Evolutionary conservation across 37 sponge, comb jelly and placozoan species (phyloP), one percentile per base, ranked within the genome.

Genomic region (Mnemiopsis leidyi): DNA sequence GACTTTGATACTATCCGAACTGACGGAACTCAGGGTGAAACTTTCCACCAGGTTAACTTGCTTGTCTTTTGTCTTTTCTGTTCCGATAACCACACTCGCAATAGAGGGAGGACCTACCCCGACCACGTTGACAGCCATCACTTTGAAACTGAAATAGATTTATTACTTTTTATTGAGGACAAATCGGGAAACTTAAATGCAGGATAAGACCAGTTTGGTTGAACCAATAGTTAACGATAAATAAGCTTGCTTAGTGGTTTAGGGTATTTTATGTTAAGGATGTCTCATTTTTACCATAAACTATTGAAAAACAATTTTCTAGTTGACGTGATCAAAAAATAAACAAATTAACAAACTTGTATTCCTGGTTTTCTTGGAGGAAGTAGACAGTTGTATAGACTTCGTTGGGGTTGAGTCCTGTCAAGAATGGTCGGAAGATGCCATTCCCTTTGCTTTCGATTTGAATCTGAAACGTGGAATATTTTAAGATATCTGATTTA

Each of bases 131-230:
- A 40, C 48, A 39, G 90, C 90, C 38, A 85, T 39, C 61, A 85
- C 90, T 85, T 85, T 85, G 61, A 85, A 85, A 23, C 90, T 85
- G 82, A 20, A 21, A 32, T 36, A 79, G 16, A n/a, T n/a, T n/a
- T n/a, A n/a, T n/a, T n/a, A n/a, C n/a, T n/a, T n/a, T n/a, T n/a
- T n/a, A n/a, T n/a, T n/a, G n/a, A n/a, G n/a, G n/a, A n/a, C n/a
- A n/a, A n/a, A n/a, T n/a, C n/a, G n/a, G n/a, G n/a, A n/a, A n/a
- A n/a, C n/a, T n/a, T n/a, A n/a, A n/a, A n/a, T n/a, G n/a, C n/a
- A n/a, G n/a, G n/a, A n/a, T n/a, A n/a, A n/a, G n/a, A n/a, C n/a
- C n/a, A n/a, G n/a, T n/a, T n/a, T n/a, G n/a, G n/a, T n/a, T n/a
- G n/a, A n/a, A n/a, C n/a, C n/a, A n/a, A n/a, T n/a, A n/a, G n/a